Conservation (phyloP, 1,140 invertebrate species). For the Magallana gigas region DNA sequence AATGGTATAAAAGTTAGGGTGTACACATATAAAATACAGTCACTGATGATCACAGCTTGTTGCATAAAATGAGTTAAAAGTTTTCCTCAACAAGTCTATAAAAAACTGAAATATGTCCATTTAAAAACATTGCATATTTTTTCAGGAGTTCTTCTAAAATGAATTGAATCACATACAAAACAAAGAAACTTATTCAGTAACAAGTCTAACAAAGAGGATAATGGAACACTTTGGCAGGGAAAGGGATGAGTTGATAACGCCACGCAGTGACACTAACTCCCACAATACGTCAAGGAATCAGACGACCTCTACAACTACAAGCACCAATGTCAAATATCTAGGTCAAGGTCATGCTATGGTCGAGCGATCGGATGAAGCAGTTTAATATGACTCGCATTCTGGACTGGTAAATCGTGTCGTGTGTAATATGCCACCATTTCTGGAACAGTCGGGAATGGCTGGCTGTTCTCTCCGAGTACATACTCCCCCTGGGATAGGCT, state of each 20-base stretch:
- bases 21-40: too few species aligned
- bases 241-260: neutral
- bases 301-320: neutral
- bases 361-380: constrained; percentile 86
- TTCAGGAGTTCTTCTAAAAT: too few species aligned
- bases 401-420: constrained; percentile 92
- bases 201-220: neutral
- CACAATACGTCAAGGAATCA: neutral
- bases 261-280: neutral
- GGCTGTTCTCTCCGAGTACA: constrained; percentile 93
- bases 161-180: too few species aligned
- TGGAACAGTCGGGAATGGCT: constrained; percentile 93
- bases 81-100: neutral
- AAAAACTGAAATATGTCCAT: neutral
- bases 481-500: constrained; percentile 82
- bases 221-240: neutral
- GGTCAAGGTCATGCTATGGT: neutral
- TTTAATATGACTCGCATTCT: constrained; percentile 96
- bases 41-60: neutral
- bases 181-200: neutral
- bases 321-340: neutral
- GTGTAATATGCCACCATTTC: constrained; percentile 96
- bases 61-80: neutral
- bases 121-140: neutral
- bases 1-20: too few species aligned